phyloP scores from a whole-genome alignment of 2,113 vertebrate species.

The Paramormyrops kingsleyae region DNA sequence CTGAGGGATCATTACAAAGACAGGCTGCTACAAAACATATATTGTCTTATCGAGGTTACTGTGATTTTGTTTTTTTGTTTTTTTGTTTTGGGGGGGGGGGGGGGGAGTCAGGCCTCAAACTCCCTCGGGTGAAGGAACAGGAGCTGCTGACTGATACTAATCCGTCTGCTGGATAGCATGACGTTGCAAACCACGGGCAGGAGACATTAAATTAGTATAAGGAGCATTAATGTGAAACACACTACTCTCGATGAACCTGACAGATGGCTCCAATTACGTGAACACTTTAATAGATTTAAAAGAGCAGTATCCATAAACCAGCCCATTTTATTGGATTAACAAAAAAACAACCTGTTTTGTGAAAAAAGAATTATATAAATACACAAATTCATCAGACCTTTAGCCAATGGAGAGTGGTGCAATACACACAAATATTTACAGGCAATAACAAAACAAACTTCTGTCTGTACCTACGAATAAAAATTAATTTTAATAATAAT shows the following conservation, averaged over 20 bases:
- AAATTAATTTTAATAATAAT: conserved; percentile 14
- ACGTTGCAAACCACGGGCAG: not conserved
- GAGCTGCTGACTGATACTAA: not conserved
- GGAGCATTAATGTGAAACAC: conserved; percentile 35
- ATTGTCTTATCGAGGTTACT: not conserved
- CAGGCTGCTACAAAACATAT: not conserved
- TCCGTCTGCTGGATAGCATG: conserved; percentile 16
- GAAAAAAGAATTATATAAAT: conserved; percentile 20
- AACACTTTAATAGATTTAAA: conserved; percentile 38
- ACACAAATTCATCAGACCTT: not conserved
- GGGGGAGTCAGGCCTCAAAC: not conserved
- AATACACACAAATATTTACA: not conserved
- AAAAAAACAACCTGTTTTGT: conserved; percentile 13
- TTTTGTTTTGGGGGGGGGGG: not conserved
- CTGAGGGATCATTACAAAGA: not conserved
- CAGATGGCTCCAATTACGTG: conserved; percentile 37
- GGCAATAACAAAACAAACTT: not conserved
- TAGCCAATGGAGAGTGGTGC: not conserved
- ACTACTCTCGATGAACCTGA: conserved; percentile 24
- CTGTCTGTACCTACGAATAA: conserved; percentile 7
- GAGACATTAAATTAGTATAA: conserved; percentile 27
- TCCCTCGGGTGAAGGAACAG: not conserved
- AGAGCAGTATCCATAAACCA: conserved; percentile 30
- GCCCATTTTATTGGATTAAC: conserved; percentile 34
- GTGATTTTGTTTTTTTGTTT: not conserved